A percentile compares a stretch with the other conserved stretches of the same genome.
phyloP scores from a whole-genome alignment of 2,888 invertebrate species.

The Eupithecia tripunctaria region DNA sequence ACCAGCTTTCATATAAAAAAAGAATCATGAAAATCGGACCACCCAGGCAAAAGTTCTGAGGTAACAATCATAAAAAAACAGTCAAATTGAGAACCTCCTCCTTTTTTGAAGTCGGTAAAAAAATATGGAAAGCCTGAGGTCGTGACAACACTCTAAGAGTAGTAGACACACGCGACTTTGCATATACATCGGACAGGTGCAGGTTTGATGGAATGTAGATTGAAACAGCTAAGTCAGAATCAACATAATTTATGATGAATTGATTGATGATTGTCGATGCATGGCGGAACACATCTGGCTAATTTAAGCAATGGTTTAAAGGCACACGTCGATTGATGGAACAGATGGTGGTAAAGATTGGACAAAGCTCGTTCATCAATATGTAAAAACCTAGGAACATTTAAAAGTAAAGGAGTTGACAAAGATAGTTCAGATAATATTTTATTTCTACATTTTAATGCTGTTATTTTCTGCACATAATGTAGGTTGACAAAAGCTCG shows the following conservation, averaged over 20 bases:
- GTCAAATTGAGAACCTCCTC: too few relatives aligned
- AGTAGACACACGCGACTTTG: slow-evolving; percentile 30
- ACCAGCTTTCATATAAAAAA: too few relatives aligned
- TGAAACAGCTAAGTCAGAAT: slow-evolving; percentile 35
- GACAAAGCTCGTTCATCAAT: neutral
- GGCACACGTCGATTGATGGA: neutral
- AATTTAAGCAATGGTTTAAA: neutral
- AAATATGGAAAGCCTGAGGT: slow-evolving; percentile 52
- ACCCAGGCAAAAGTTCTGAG: too few relatives aligned
- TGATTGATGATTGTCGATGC: slow-evolving; percentile 23
- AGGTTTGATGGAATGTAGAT: slow-evolving; percentile 37
- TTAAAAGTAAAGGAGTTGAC: neutral
- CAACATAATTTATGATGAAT: slow-evolving; percentile 32
- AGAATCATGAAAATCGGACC: too few relatives aligned
- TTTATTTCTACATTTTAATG: neutral
- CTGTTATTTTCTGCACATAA: too few relatives aligned
- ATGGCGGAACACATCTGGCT: slow-evolving; percentile 10
- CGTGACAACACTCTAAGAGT: slow-evolving; percentile 21
- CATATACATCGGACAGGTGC: slow-evolving; percentile 41
- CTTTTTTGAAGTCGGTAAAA: too few relatives aligned
- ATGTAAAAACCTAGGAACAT: neutral
- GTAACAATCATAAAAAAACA: too few relatives aligned
- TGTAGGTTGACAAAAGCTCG: too few relatives aligned
- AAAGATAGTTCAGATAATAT: neutral
- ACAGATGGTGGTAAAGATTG: neutral